A percentile compares a stretch with the other conserved stretches of the same genome.
phyloP scores from a whole-genome alignment of 1,140 invertebrate genomes.

The Littorina saxatilis region DNA sequence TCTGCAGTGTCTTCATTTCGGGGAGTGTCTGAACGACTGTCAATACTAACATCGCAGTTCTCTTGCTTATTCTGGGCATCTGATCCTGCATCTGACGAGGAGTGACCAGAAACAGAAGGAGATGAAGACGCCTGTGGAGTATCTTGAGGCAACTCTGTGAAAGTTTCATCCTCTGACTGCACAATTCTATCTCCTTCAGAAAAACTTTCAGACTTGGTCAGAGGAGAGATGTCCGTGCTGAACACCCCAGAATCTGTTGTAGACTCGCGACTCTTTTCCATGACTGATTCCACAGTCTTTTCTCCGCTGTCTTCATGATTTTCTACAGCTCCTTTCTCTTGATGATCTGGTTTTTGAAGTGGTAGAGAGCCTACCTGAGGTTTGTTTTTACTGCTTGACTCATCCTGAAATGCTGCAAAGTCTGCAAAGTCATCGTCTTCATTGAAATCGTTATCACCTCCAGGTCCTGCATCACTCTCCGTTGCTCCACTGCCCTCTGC shows the following conservation, averaged over 20 bases:
- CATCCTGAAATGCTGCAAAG: constrained; percentile 42
- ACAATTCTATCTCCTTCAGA: constrained; percentile 27
- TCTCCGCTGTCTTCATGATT: not conserved
- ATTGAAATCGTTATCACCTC: constrained; percentile 22
- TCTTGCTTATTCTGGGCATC: no score
- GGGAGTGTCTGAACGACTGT: no score
- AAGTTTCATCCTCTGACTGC: constrained; percentile 28
- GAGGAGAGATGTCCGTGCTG: constrained; percentile 61
- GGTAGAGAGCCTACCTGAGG: constrained; percentile 24
- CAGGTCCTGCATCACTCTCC: constrained; percentile 3
- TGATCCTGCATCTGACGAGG: no score
- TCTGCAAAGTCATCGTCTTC: constrained; percentile 52
- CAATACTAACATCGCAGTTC: no score
- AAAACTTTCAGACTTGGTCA: constrained; percentile 45
- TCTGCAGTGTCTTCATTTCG: no score
- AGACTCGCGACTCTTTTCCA: constrained; percentile 2
- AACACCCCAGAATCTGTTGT: constrained; percentile 63
- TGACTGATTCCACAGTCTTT: not conserved
- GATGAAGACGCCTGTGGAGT: not conserved
- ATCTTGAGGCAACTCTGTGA: constrained; percentile 13
- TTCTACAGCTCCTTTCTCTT: not conserved
- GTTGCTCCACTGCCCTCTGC: not conserved
- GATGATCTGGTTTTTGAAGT: not conserved
- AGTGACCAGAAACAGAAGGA: not conserved
- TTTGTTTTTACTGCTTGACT: not conserved